Evolutionary conservation across 2,797 vertebrate species (phyloP).

Genomic region (Phrynocephalus forsythii): DNA sequence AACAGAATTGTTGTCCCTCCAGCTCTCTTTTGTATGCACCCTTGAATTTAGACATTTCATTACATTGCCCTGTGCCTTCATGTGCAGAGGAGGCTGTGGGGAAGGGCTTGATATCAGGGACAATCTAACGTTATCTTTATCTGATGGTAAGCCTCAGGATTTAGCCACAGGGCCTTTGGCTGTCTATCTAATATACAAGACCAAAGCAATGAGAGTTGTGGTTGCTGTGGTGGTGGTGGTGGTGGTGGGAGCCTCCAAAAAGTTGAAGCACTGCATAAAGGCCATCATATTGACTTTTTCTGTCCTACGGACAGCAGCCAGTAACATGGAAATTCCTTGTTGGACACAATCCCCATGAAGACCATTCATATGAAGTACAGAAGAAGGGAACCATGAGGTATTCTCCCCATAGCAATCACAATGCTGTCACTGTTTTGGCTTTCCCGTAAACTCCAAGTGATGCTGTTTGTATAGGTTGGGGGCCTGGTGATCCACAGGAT

Average conservation of each 20-base stretch:
- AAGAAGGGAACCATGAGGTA: not conserved
- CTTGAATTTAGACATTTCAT: too few relatives aligned
- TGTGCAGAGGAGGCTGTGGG: not conserved
- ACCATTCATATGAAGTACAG: not conserved
- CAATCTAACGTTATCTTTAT: not conserved
- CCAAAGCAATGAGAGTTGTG: not conserved
- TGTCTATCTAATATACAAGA: not conserved
- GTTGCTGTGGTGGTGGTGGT: not conserved
- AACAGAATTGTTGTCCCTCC: too few relatives aligned
- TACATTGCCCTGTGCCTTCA: not conserved
- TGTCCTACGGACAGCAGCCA: not conserved
- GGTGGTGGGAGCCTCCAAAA: too few relatives aligned
- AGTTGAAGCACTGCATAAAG: not conserved
- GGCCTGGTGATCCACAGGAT: too few relatives aligned
- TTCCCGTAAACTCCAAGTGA: not conserved
- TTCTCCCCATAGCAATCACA: not conserved
- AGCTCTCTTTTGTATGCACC: too few relatives aligned
- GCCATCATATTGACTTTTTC: not conserved
- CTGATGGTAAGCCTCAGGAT: too few relatives aligned
- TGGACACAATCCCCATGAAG: too few relatives aligned
- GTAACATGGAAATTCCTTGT: not conserved
- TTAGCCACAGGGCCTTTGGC: not conserved
- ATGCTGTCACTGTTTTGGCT: not conserved
- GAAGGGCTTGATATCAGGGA: not conserved
- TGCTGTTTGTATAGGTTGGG: not conserved